These are phyloP conservation scores for Drepana arcuata DNA, from an alignment of 1,140 invertebrate genomes.

Conservation along the genomic window DNA sequence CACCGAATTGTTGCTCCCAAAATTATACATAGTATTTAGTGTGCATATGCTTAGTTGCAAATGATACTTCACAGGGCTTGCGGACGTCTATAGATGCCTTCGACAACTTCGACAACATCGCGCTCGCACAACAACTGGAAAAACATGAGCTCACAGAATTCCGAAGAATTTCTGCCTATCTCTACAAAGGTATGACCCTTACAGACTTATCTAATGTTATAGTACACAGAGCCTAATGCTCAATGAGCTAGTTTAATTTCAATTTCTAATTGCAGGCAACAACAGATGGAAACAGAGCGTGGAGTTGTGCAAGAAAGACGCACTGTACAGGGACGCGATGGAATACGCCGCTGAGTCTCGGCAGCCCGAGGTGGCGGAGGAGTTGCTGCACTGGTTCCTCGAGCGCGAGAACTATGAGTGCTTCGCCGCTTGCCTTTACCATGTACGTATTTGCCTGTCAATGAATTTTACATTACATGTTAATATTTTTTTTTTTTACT, in stretches of 20 bases:
- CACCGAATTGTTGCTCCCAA: too few relatives aligned
- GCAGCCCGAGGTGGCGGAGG: constrained; percentile 96
- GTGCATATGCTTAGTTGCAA: too few relatives aligned
- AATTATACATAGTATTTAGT: too few relatives aligned
- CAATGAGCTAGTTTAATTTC: too few relatives aligned
- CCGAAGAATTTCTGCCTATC: constrained; percentile 97
- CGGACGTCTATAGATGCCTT: constrained; percentile 99
- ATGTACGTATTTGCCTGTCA: too few relatives aligned
- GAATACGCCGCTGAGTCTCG: constrained; percentile 98
- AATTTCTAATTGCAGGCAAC: too few relatives aligned
- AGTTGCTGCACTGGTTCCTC: constrained; percentile 97
- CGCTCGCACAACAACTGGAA: constrained; percentile 96
- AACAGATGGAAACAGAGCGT: constrained; percentile 99
- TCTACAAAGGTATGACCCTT: constrained; percentile 92
- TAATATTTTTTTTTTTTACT: too few relatives aligned
- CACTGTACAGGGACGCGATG: constrained; percentile 98
- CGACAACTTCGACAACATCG: constrained; percentile 99
- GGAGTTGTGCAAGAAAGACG: constrained; percentile 98
- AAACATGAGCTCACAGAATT: constrained; percentile 99
- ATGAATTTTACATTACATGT: too few relatives aligned
- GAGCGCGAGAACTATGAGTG: constrained; percentile 97
- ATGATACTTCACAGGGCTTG: constrained; percentile 81
- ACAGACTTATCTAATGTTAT: too few relatives aligned
- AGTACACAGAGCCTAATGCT: too few relatives aligned
- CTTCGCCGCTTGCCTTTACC: constrained; percentile 97